Evolutionary conservation across 2,113 vertebrate species (phyloP), one percentile per base, ranked within the genome.

Genomic region (Ailuropoda melanoleuca): DNA sequence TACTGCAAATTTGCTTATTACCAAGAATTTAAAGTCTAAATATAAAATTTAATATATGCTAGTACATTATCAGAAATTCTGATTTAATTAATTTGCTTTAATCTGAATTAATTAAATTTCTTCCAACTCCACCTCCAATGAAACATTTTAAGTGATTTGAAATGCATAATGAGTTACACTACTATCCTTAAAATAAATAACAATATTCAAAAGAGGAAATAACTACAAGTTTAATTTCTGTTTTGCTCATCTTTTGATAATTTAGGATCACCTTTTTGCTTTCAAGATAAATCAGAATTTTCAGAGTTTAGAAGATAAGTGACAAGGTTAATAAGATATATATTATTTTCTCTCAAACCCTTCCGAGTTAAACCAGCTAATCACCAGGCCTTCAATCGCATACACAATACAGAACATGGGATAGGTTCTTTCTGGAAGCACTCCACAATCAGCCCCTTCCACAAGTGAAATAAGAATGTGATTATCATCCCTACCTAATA

Each of bases 391-490:
- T 98, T 96, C 97, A 97, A 97, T 53, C 87, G 98, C 95, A 96
- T 90, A 96, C 53, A 97, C 80, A 96, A 95, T 90, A 97, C 97
- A 78, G 95, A 96, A 88, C 90, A 84, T 95, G 95, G 92, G 97
- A 98, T 75, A 98, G 97, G 88, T 93, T 96, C 96, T 98, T 98
- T 96, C 94, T 97, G 98, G 95, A 98, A 98, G 97, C 92, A 98
- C 60, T 97, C 98, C 98, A 98, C 97, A 98, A 97, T 97, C 93
- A 96, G 80, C 53, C 50, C 87, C 98, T 98, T 98, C 39, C 23
- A 48, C 89, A 93, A 60, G 26, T 43, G 14, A 98, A 98, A 93
- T 95, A 98, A 97, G 97, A 94, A 96, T 92, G 95, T 92, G 97
- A 98, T 95, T 97, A 90, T 95, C 97, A 97, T 96, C 88, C 94